Evolutionary conservation across 2,113 vertebrate genomes (phyloP), one percentile per base, ranked within the genome.

Genomic region (Tringa solitaria): DNA sequence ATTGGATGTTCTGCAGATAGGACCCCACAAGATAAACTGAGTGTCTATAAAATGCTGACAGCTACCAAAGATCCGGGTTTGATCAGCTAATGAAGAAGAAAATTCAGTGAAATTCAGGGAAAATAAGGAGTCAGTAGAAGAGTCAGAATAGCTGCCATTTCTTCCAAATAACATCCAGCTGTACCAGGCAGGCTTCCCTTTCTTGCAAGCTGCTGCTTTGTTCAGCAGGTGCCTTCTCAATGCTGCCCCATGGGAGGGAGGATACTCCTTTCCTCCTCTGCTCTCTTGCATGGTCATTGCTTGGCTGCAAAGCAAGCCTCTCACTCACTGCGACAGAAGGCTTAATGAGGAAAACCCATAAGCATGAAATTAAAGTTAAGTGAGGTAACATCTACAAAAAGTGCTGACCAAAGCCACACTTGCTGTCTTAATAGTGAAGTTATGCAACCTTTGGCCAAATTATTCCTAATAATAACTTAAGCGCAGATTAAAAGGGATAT

Each of bases 161-260:
- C 30, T 67, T 85, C 24, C 35, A 67, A 14, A 57, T 53, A 48
- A 6, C 10, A 78, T 23, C 22, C 20, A 57, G 15, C 5, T 61
- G 17, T 15, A 39, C n/a, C 12, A 57, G 22, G 7, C 46, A 65
- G 8, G 11, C 12, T 59, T 67, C 27, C 1, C 0, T 70, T 68
- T 53, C 46, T 33, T 85, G 15, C 33, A 79, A 30, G 32, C 7
- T 82, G 24, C 51, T 82, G 15, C 39, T 30, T 74, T 2, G 1
- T 16, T 69, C n/a, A 50, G 30, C 35, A 21, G 4, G 2, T 59
- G 27, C 46, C 9, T 48, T 88, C 22, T 22, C 6, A 88, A 22
- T 9, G n/a, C 14, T 88, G 19, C 3, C 10, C 18, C 19, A 15
- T 0, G 0, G 1, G 4, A 61, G 10, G 45, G 5, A 30, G 9